These are phyloP conservation scores for Lineus longissimus DNA, from an alignment of 1,140 invertebrate genomes.

Conservation along the genomic window DNA sequence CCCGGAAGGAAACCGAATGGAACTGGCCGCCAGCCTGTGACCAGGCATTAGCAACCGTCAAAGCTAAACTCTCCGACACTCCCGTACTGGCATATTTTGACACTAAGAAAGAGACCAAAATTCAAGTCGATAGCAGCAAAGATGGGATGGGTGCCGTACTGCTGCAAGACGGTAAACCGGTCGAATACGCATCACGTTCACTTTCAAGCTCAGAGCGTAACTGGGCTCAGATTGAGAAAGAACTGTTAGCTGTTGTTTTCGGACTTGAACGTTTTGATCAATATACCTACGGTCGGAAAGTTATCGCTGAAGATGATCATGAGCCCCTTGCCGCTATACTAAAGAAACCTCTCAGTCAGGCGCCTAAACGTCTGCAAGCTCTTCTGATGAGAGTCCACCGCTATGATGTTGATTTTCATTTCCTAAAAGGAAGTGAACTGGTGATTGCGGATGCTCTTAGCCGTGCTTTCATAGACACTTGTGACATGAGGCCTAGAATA, in stretches of 20 bases:
- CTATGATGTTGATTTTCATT: constrained; percentile 51
- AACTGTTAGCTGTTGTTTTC: constrained; percentile 28
- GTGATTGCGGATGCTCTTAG: constrained; percentile 38
- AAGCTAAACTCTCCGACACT: constrained; percentile 18
- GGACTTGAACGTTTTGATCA: constrained; percentile 25
- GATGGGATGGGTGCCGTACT: constrained; percentile 46
- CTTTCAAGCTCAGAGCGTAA: constrained; percentile 37
- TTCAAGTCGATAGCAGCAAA: constrained; percentile 43
- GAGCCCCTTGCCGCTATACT: constrained; percentile 47
- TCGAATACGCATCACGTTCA: constrained; percentile 40
- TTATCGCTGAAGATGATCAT: constrained; percentile 41
- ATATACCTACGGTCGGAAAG: constrained; percentile 21
- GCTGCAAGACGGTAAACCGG: constrained; percentile 43
- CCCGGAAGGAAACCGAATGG: constrained; percentile 20
- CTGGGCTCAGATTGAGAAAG: constrained; percentile 55
- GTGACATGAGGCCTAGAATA: not conserved
- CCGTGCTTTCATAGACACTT: constrained; percentile 20
- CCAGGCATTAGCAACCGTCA: constrained; percentile 18
- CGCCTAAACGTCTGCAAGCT: constrained; percentile 40
- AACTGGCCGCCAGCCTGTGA: constrained; percentile 21
- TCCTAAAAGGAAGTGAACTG: constrained; percentile 43
- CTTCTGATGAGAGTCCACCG: constrained; percentile 46
- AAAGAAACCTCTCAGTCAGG: constrained; percentile 37
- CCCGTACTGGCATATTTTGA: constrained; percentile 30
- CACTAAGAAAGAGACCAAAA: constrained; percentile 26